Base-by-base conservation (phyloP, 2,113 vertebrate species). In the Amphiprion percula region DNA sequence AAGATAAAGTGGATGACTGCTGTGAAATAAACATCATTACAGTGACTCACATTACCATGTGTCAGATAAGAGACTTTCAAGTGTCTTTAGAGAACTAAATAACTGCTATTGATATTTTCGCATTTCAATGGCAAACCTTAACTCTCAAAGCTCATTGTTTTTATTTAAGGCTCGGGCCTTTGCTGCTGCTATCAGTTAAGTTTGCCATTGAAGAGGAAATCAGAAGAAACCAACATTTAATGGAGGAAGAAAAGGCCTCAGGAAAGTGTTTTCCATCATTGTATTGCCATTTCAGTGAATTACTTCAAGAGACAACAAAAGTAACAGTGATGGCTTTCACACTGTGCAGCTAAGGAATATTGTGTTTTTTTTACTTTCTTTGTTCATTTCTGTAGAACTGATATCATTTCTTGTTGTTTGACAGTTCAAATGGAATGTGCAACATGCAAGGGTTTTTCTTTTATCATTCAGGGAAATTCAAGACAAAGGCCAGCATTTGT, bases 71-170 rank as follows among this genome's bases (percentile, higher is more conserved):
- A 94, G 84, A 94, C 94, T 95, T 95, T 94, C 91, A 94, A 95
- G 93, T 91, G 86, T 94, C 93, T 91, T 93, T 67, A 87, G 86
- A 89, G 91, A 93, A 90, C 93, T 93, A 94, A 94, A 94, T 95
- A 93, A 95, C 91, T 92, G 92, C 92, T 85, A 84, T 88, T 90
- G 91, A 87, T 91, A 84, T 88, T 91, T 95, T 95, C 92, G 93
- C 94, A 96, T 95, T 83, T 94, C 91, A 96, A 95, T 95, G 85
- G 93, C 46, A 2, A 71, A 84, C 91, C 94, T 93, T 92, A 94
- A 93, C 91, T 94, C 88, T 95, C 90, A 93, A 94, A 95, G 93
- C 91, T 94, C 88, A 94, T 95, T 96, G 95, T 95, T 94, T 95
- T 94, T 89, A 87, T 87, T 91, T 92, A 94, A 90, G 92, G 80